Percentiles rank a stretch among this genome's conserved stretches.
phyloP scores from a whole-genome alignment of 1,140 invertebrate genomes.

The Lasioglossum albipes region DNA sequence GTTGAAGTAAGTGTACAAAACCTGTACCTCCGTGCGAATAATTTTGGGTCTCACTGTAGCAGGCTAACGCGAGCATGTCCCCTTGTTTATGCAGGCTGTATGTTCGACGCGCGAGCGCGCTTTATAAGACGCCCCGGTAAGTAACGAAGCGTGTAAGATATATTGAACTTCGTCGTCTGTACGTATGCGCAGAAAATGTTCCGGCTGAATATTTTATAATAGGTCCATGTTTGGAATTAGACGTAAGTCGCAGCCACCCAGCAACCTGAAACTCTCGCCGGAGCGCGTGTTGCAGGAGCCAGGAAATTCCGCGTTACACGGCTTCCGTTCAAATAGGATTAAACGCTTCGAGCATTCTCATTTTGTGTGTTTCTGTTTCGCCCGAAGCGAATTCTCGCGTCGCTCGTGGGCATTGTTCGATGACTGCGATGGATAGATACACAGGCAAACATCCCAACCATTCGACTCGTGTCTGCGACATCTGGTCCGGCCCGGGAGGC shows the following conservation, averaged over 20 bases:
- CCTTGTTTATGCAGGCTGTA: neutral
- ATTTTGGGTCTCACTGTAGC: no score
- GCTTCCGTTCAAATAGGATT: neutral
- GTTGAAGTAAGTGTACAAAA: no score
- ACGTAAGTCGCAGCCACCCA: neutral
- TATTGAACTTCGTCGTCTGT: slow-evolving; percentile 30
- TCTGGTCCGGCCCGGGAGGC: neutral
- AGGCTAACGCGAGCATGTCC: no score
- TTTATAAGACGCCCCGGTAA: slow-evolving; percentile 24
- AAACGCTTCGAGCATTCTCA: neutral
- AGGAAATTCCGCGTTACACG: neutral
- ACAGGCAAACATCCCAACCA: neutral
- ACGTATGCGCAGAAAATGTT: slow-evolving; percentile 29
- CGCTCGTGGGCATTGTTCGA: neutral
- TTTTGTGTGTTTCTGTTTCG: neutral
- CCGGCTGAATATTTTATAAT: slow-evolving; percentile 6
- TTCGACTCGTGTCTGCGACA: neutral
- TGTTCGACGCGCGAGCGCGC: neutral
- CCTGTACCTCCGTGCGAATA: no score
- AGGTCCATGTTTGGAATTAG: neutral
- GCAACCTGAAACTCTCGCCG: neutral
- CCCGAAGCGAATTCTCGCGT: no score
- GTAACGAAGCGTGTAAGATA: slow-evolving; percentile 26
- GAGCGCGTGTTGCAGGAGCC: no score
- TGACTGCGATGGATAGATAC: neutral